phyloP scores from a whole-genome alignment of 2,113 vertebrate species.

The Xiphophorus hellerii region DNA sequence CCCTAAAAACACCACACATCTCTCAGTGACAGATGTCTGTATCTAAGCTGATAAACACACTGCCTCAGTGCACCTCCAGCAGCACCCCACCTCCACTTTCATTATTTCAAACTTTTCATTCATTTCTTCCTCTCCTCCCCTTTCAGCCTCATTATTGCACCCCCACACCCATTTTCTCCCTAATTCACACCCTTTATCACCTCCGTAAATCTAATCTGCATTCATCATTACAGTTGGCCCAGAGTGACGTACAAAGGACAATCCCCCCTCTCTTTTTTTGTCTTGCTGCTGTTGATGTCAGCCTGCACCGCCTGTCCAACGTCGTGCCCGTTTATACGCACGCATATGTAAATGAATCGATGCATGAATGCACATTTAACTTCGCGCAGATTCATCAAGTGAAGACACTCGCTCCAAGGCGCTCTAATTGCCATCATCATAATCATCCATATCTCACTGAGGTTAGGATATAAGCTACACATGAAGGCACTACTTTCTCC shows the following conservation, averaged over 20 bases:
- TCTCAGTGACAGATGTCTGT: conserved; percentile 81
- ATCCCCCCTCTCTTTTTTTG: not conserved
- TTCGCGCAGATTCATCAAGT: conserved; percentile 61
- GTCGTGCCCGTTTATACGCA: conserved; percentile 34
- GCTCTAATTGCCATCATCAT: conserved; percentile 63
- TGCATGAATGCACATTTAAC: conserved; percentile 52
- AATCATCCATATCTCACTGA: conserved; percentile 26
- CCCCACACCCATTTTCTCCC: conserved; percentile 68
- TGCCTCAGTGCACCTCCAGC: conserved; percentile 60
- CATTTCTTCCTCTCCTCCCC: conserved; percentile 56
- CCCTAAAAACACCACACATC: conserved; percentile 47
- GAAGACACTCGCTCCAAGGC: conserved; percentile 41
- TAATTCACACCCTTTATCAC: conserved; percentile 76
- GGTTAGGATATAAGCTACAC: conserved; percentile 25
- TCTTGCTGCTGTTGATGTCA: conserved; percentile 21
- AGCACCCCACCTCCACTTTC: conserved; percentile 66
- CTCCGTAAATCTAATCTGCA: conserved; percentile 69
- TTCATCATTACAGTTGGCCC: conserved; percentile 63
- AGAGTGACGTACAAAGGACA: conserved; percentile 54
- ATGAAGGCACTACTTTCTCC: conserved; percentile 20
- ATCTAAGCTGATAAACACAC: conserved; percentile 82
- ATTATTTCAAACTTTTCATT: conserved; percentile 83
- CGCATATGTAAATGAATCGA: conserved; percentile 65
- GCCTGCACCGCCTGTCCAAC: conserved; percentile 25
- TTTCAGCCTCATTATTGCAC: conserved; percentile 24